phyloP scores from a whole-genome alignment of 2,888 invertebrate genomes.

The Acrocyrtus sp. region DNA sequence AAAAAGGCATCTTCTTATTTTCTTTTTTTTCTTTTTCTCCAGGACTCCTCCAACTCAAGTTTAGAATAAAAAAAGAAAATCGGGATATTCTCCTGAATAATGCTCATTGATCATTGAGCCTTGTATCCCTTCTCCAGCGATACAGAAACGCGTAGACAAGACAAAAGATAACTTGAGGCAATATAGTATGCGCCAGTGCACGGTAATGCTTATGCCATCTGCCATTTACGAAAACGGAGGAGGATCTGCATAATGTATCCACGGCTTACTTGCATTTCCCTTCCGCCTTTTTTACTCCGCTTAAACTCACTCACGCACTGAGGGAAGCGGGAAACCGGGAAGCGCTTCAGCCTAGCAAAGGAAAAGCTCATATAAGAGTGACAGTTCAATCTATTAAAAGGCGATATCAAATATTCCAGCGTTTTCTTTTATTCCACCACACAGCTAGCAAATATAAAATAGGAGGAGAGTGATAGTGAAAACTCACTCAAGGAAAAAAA shows the following conservation, averaged over 20 bases:
- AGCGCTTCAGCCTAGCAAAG: no score
- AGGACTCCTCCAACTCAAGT: no score
- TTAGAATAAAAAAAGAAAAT: slow-evolving; percentile 17
- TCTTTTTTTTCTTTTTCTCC: no score
- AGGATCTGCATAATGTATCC: slow-evolving; percentile 39
- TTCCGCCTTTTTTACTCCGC: slow-evolving; percentile 4
- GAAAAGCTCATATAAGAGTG: no score
- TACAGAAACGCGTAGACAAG: background rate
- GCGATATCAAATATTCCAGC: slow-evolving; percentile 45
- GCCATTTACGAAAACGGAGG: slow-evolving; percentile 12
- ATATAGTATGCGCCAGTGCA: slow-evolving; percentile 5
- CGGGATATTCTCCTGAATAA: slow-evolving; percentile 29
- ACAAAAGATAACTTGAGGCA: slow-evolving; percentile 26
- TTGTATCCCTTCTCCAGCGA: background rate
- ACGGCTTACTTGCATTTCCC: slow-evolving; percentile 30
- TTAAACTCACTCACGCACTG: no score
- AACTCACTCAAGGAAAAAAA: no score
- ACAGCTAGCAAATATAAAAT: no score
- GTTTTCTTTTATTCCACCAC: no score
- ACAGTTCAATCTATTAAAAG: slow-evolving; percentile 47
- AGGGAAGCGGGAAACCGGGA: no score
- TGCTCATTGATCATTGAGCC: slow-evolving; percentile 48
- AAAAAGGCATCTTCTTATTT: no score
- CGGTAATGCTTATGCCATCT: no score
- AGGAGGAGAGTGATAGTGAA: no score